Evolutionary conservation across 53 echinoderm and acorn worm species (phyloP).

Genomic region (Arbacia lixula): DNA sequence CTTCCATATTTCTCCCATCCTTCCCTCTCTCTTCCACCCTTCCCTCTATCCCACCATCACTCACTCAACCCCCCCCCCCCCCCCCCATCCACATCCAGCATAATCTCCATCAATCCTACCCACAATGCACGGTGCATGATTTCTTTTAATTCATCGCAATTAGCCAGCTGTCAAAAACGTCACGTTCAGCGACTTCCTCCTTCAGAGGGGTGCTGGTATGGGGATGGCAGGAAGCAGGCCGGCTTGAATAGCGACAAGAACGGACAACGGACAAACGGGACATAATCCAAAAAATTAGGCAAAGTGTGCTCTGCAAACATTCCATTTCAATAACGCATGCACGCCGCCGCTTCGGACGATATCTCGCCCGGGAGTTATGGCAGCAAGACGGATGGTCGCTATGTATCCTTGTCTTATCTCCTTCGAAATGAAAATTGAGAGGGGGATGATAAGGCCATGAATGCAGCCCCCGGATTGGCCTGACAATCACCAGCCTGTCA

Average conservation of each 20-base stretch:
- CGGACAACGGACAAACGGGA: slow-evolving; percentile 11
- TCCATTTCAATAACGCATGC: slow-evolving; percentile 19
- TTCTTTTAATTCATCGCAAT: slow-evolving; percentile 56
- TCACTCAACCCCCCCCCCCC: background rate
- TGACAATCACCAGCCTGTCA: no score
- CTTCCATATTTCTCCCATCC: background rate
- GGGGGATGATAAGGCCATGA: background rate
- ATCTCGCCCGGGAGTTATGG: slow-evolving; percentile 38
- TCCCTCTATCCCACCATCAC: background rate
- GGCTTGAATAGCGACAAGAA: slow-evolving; percentile 33
- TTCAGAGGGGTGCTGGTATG: background rate
- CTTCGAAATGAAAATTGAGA: slow-evolving; percentile 39
- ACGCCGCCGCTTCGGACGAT: background rate
- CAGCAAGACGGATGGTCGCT: slow-evolving; percentile 27
- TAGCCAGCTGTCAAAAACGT: slow-evolving; percentile 53
- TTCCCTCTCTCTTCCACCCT: background rate
- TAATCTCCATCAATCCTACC: slow-evolving; percentile 20
- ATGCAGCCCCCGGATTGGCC: no score
- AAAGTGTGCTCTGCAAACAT: slow-evolving; percentile 33
- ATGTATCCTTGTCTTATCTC: slow-evolving; percentile 28
- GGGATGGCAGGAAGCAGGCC: slow-evolving; percentile 36
- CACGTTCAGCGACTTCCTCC: slow-evolving; percentile 27
- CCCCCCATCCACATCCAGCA: background rate
- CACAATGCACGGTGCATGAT: slow-evolving; percentile 40
- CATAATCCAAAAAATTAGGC: slow-evolving; percentile 36